Evolutionary conservation across 1,140 invertebrate genomes (phyloP).

Genomic region (Heliconius melpomene): DNA sequence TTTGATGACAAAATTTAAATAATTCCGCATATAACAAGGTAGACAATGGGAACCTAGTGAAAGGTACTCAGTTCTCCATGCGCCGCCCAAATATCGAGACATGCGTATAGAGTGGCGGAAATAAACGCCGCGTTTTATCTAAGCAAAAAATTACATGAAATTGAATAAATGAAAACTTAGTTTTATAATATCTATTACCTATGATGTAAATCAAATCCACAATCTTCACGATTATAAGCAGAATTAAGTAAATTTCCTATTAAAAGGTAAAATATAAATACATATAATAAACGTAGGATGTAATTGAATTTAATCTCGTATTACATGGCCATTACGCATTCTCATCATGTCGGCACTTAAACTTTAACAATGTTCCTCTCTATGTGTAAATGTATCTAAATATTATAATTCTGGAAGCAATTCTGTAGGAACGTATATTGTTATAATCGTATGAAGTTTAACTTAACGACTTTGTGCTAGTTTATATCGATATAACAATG

Average conservation of each 20-base stretch:
- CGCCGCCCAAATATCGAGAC: too few species aligned
- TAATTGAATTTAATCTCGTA: slow-evolving; percentile 7
- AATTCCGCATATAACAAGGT: too few species aligned
- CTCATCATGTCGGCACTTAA: slow-evolving; percentile 10
- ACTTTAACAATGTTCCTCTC: neutral
- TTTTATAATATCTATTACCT: too few species aligned
- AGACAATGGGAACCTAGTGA: too few species aligned
- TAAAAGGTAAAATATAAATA: slow-evolving; percentile 1
- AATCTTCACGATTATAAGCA: neutral
- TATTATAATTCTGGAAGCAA: neutral
- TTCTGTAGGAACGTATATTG: neutral
- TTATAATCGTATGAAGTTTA: neutral
- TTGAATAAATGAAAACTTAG: too few species aligned
- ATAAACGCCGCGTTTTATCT: too few species aligned
- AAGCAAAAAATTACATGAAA: too few species aligned
- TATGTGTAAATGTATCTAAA: neutral
- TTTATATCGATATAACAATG: too few species aligned
- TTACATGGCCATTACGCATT: neutral
- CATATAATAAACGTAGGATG: neutral
- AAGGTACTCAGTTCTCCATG: too few species aligned
- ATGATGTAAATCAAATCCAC: neutral
- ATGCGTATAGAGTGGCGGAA: too few species aligned
- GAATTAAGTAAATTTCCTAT: neutral
- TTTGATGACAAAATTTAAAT: too few species aligned
- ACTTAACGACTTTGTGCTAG: neutral